phyloP scores from a whole-genome alignment of 2,888 invertebrate species.

The Oxystoma pomonae region DNA sequence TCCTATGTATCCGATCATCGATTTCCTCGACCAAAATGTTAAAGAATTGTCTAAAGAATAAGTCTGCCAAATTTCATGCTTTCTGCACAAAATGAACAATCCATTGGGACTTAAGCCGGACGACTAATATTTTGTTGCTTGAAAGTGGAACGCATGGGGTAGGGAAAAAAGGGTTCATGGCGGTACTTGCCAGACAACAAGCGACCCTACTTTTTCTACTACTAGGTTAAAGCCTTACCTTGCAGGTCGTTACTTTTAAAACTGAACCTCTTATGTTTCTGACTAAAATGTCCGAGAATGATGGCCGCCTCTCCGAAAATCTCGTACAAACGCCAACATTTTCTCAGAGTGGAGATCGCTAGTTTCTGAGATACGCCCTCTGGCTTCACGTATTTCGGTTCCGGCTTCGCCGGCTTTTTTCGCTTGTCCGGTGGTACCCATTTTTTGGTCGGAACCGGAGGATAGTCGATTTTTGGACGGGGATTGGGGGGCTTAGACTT shows the following conservation, averaged over 20 bases:
- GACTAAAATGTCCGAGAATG: constrained; percentile 38
- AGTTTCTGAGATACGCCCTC: constrained; percentile 37
- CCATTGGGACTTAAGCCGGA: too few species aligned
- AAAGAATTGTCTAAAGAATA: too few species aligned
- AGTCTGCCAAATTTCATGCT: too few species aligned
- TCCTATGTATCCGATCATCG: too few species aligned
- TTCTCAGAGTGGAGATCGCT: constrained; percentile 36
- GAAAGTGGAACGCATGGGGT: too few species aligned
- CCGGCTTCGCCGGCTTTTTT: constrained; percentile 30
- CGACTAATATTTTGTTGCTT: too few species aligned
- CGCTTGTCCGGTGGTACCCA: constrained; percentile 43
- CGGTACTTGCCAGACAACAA: too few species aligned
- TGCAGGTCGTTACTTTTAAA: constrained; percentile 40
- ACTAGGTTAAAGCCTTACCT: constrained; percentile 36
- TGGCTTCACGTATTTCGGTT: constrained; percentile 35
- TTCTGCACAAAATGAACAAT: too few species aligned
- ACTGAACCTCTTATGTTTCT: constrained; percentile 36
- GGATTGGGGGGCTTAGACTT: constrained; percentile 21
- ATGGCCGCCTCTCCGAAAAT: constrained; percentile 33
- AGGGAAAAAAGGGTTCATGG: too few species aligned
- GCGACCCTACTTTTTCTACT: too few species aligned
- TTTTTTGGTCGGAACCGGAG: constrained; percentile 41
- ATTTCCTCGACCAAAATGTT: too few species aligned
- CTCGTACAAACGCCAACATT: constrained; percentile 41
- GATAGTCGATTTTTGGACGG: constrained; percentile 37